Base-by-base conservation (phyloP, 1,140 invertebrate species). In the Idris sp. region DNA sequence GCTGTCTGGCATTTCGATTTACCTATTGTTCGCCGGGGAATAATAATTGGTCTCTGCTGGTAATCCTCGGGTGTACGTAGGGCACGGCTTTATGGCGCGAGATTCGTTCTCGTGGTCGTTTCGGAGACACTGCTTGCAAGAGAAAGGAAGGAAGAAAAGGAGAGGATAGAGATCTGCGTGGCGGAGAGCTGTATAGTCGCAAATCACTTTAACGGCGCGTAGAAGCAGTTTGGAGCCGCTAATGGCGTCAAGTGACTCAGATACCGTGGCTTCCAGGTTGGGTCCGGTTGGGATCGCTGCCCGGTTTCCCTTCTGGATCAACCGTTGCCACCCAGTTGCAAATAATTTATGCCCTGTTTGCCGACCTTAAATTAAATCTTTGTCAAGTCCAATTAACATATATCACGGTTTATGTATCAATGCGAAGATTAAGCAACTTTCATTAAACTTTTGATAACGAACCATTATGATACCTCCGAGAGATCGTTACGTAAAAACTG, bases 221-320 rank as follows among this genome's bases (percentile, higher is more conserved):
- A 78, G 79, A 75, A 84, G 85, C 83, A 84, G 83, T 87, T 87
- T 86, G 74, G 82, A 84, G 83, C 77, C 83, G 81, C 79, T 87
- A 87, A 86, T 87, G 83, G 85, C 84, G 79, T 87, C 83, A 87
- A 87, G 84, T 85, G 81, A 85, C 84, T 86, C 81, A 81, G 81
- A 84, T 86, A 85, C 81, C 79, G 78, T 72, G 65, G 82, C 79
- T 80, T 78, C n/a, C 74, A 77, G 76, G 75, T 83, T 64, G 72
- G 78, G 80, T 81, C 78, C 81, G 76, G 69, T 80, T n/a, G n/a
- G 59, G 72, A 73, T 78, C 61, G 59, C 73, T 54, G 67, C 74
- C 44, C 38, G 14, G 33, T 51, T 30, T 35, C 26, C 40, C 31
- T 62, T 25, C n/a, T 19, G 36, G 43, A 62, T 71, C 53, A 69